Evolutionary conservation across 2,888 invertebrate species (phyloP), one percentile per base, ranked within the genome.

Genomic region (Drymonia ruficornis): DNA sequence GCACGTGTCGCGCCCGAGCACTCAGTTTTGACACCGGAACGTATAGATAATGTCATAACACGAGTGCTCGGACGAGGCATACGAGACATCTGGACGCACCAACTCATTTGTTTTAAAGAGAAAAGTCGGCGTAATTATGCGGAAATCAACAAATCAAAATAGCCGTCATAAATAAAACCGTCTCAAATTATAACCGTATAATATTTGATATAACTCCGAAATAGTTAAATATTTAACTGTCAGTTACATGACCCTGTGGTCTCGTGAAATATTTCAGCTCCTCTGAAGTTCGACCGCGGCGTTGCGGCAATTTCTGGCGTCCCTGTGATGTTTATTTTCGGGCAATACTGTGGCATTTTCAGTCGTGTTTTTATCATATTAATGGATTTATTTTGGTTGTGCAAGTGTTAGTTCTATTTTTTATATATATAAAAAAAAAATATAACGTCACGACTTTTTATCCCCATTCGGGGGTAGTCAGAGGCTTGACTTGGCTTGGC

Each of bases 281-380:
- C 38, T 55, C 48, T 63, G 59, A 64, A 59, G 63, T 63, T 58
- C 61, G 29, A 46, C 31, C 45, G 51, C 54, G 51, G 53, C 49
- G 45, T 53, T 16, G 16, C 58, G 38, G 48, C 28, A 58, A 56
- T 65, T 65, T 67, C 68, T 65, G 51, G 60, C 55, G 56, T 63
- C 48, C 67, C 49, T 70, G 53, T 65, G 68, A 70, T 64, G 67
- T 76, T 72, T 76, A 75, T 76, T 76, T 70, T 63, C n/a, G 65
- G 53, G 59, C 50, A 48, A 50, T 16, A 12, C 31, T 47, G 18
- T 18, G 47, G 47, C 34, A 7, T 34, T 47, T 47, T 47, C 31
- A 34, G 16, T 6, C 29, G 16, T 34, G 34, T 18, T 31, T 47
- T n/a, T 34, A 34, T 18, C 34, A 34, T n/a, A 16, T 47, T 47